A percentile compares a stretch with the other conserved stretches of the same genome.
phyloP scores from a whole-genome alignment of 92 coral and sea anemone species.

The Zoanthus gigantus region DNA sequence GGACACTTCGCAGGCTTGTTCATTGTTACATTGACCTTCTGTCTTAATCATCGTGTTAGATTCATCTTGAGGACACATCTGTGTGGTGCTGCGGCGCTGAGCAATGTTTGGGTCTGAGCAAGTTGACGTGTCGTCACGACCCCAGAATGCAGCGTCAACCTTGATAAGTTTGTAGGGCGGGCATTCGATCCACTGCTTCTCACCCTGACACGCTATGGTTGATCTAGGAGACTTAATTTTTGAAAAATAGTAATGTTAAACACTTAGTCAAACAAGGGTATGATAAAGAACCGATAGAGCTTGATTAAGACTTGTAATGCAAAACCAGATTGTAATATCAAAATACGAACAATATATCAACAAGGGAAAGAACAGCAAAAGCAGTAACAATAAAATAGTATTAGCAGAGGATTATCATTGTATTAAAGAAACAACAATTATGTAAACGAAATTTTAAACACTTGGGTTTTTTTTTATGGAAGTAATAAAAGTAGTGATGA shows the following conservation, averaged over 20 bases:
- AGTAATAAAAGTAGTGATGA: too few species aligned
- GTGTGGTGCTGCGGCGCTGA: slow-evolving; percentile 80
- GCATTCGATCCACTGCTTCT: slow-evolving; percentile 90
- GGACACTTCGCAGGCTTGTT: slow-evolving; percentile 87
- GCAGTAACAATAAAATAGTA: too few species aligned
- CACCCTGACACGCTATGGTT: slow-evolving; percentile 89
- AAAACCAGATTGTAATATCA: not conserved
- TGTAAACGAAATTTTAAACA: too few species aligned
- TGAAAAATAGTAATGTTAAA: not conserved
- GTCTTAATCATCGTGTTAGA: slow-evolving; percentile 84
- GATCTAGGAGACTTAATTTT: slow-evolving; percentile 66
- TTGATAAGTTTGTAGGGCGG: slow-evolving; percentile 83
- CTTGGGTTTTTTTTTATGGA: too few species aligned
- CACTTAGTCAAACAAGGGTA: not conserved
- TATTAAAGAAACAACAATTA: not conserved
- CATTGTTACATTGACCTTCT: slow-evolving; percentile 86
- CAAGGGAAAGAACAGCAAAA: not conserved
- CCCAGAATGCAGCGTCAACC: slow-evolving; percentile 88
- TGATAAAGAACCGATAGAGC: not conserved
- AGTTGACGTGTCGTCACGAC: slow-evolving; percentile 83
- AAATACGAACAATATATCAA: not conserved
- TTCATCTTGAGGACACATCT: slow-evolving; percentile 91
- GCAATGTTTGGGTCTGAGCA: slow-evolving; percentile 82
- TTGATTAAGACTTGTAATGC: not conserved
- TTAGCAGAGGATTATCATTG: too few species aligned